These are phyloP conservation scores for Lagenorhynchus albirostris DNA, from an alignment of 2,113 vertebrate genomes.

Conservation along the genomic window DNA sequence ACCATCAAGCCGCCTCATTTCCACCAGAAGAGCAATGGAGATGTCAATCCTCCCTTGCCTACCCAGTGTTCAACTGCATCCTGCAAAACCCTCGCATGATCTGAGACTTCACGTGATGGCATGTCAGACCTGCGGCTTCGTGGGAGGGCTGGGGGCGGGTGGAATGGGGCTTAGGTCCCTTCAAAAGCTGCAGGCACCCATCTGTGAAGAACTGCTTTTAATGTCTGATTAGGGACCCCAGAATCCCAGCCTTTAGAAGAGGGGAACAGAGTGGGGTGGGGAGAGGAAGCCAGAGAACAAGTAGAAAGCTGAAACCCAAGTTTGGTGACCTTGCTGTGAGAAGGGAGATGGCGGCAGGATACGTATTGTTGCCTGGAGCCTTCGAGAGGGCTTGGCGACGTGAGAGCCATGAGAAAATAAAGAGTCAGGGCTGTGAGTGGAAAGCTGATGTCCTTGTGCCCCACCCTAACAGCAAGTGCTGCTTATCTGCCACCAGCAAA, in stretches of 20 bases:
- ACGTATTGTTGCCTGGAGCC: neutral
- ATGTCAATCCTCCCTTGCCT: too few relatives aligned
- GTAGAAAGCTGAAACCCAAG: neutral
- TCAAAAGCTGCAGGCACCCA: neutral
- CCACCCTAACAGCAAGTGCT: neutral
- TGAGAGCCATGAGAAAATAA: neutral
- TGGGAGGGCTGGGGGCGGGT: neutral
- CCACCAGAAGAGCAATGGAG: neutral
- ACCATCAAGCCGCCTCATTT: neutral
- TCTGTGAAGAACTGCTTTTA: neutral
- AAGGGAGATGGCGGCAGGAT: fast-evolving
- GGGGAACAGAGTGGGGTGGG: fast-evolving
- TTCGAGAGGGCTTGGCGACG: neutral
- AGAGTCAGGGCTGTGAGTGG: neutral
- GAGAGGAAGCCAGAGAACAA: neutral
- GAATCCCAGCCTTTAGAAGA: neutral
- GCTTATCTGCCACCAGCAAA: neutral
- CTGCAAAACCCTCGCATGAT: too few relatives aligned
- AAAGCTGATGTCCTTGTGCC: neutral
- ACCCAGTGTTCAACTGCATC: neutral
- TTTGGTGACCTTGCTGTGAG: neutral
- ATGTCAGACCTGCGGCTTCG: neutral
- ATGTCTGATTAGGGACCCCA: neutral
- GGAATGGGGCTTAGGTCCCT: neutral
- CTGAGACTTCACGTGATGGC: neutral